Base-by-base conservation (phyloP, 1,140 invertebrate genomes). In the Drosophila dunni region DNA sequence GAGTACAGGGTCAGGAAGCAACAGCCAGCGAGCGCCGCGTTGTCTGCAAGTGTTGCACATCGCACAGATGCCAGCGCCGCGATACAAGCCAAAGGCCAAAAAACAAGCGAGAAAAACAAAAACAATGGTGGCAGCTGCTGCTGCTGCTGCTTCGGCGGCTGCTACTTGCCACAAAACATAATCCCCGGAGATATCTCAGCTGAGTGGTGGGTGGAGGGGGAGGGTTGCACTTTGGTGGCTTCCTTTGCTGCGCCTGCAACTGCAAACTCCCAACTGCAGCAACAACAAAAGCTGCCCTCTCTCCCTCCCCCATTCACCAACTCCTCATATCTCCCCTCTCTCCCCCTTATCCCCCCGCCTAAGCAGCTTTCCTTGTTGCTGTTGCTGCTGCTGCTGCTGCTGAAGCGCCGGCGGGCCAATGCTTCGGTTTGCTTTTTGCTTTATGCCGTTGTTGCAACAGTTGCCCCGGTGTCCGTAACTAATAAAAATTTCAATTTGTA, bases 401-500 rank as follows among this genome's bases (percentile, higher is more conserved):
- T 74, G 72, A 69, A 79, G 64, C 79, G 83, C 83, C 83, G 76
- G 76, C 76, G 76, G 83, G 83, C 68, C 75, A 82, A 64, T 79
- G 82, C 71, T 75, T 82, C 78, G 85, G 69, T 85, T 85, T 86
- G 78, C 78, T 82, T 65, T 64, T 44, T 20, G 40, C 60, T 29
- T 29, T 58, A 34, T 56, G 56, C 36, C 40, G 62, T 29, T 42
- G 58, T 36, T 36, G 60, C 58, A 44, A 44, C 54, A 51, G 51
- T 54, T 54, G 51, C 51, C 54, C 56, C 57, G 68, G 56, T 67
- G 81, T 73, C 84, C 84, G 84, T 88, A 83, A 89, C 84, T 88
- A 89, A 88, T 88, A 88, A 88, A 88, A 88, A 88, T 88, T 88
- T 88, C 84, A 88, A 88, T 88, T 88, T 88, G 84, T 88, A 88